phyloP scores from a whole-genome alignment of 1,140 invertebrate genomes.

The Spodoptera litura region DNA sequence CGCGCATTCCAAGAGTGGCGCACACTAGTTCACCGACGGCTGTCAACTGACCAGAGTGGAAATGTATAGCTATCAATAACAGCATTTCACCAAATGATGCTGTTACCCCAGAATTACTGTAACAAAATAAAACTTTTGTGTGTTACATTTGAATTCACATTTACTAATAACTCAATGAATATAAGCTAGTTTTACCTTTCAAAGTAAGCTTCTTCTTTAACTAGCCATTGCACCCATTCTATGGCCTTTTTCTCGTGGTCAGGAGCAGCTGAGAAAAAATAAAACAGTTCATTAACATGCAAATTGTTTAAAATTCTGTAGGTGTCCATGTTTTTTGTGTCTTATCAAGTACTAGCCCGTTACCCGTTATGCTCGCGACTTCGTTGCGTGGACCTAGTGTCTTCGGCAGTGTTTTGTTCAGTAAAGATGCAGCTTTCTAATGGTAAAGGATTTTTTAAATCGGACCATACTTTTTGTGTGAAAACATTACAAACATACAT shows the following conservation, averaged over 20 bases:
- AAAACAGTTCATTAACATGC: constrained; percentile 12
- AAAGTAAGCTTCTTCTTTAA: constrained; percentile 95
- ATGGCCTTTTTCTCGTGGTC: constrained; percentile 96
- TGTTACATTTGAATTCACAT: background rate
- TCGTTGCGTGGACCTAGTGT: too few relatives aligned
- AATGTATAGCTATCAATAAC: constrained; percentile 97
- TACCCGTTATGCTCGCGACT: too few relatives aligned
- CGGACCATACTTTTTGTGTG: too few relatives aligned
- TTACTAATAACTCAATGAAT: too few relatives aligned
- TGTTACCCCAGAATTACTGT: constrained; percentile 90
- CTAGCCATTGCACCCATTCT: constrained; percentile 97
- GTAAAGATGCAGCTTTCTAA: too few relatives aligned
- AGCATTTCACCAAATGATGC: constrained; percentile 98
- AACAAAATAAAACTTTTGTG: constrained; percentile 48
- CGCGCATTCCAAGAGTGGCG: constrained; percentile 97
- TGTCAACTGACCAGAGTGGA: constrained; percentile 96
- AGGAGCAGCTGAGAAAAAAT: constrained; percentile 82
- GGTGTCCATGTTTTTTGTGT: too few relatives aligned
- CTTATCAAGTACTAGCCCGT: too few relatives aligned
- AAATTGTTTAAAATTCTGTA: background rate
- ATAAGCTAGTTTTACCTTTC: constrained; percentile 85
- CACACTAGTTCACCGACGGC: constrained; percentile 97
- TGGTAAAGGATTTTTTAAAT: too few relatives aligned
- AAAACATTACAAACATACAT: too few relatives aligned
- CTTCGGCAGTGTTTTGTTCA: too few relatives aligned